These are phyloP conservation scores for Delphinus delphis DNA, from an alignment of 2,113 vertebrate species.

Conservation along the genomic window DNA sequence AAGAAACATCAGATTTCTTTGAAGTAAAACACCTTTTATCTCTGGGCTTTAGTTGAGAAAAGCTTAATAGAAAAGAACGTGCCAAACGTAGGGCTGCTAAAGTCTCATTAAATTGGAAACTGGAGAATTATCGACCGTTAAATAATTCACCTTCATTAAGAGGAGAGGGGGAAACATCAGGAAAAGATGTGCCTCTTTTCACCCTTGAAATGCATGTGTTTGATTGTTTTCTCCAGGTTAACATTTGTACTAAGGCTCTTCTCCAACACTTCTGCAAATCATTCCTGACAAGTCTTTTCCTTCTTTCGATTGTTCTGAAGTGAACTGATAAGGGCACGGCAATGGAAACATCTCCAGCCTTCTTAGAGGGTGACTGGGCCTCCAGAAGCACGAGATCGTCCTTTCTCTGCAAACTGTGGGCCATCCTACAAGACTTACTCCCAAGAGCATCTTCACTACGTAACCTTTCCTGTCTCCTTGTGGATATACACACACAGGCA, in stretches of 20 bases:
- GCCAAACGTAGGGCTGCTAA: slow-evolving; percentile 10
- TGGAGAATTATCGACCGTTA: not conserved
- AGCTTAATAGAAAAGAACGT: slow-evolving; percentile 64
- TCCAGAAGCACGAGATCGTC: rapidly evolving
- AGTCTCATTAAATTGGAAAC: slow-evolving; percentile 74
- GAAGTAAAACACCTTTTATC: slow-evolving; percentile 79
- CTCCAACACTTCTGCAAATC: not conserved
- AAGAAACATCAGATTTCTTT: slow-evolving; percentile 66
- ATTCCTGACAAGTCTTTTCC: not conserved
- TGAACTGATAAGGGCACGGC: not conserved
- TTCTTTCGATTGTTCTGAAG: not conserved
- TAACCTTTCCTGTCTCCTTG: not conserved
- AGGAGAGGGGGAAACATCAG: slow-evolving; percentile 31
- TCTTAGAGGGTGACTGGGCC: no score
- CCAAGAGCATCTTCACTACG: rapidly evolving
- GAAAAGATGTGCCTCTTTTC: not conserved
- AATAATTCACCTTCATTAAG: slow-evolving; percentile 53
- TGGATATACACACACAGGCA: not conserved
- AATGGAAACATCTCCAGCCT: not conserved
- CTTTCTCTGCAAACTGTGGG: rapidly evolving
- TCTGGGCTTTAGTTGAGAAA: slow-evolving; percentile 72
- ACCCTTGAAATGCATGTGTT: not conserved
- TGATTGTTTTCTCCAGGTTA: not conserved
- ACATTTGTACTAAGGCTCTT: not conserved
- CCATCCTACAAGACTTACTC: not conserved